Evolutionary conservation across 2,113 vertebrate species (phyloP).

Genomic region (Coturnix japonica): DNA sequence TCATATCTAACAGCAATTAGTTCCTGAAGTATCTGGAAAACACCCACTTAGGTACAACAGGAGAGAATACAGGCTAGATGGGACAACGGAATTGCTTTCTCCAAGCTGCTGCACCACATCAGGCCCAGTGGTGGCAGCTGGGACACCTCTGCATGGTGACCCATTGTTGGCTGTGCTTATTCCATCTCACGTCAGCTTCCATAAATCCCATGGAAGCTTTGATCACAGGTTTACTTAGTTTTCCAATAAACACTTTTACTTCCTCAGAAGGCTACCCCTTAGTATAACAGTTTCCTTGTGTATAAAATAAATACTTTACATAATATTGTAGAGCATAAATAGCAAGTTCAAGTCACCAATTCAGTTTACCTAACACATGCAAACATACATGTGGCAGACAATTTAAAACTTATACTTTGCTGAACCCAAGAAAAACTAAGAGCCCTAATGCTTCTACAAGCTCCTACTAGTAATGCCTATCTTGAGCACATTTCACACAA

Average conservation of each 20-base stretch:
- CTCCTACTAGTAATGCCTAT: not conserved
- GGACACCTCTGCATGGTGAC: not conserved
- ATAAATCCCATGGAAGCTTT: not conserved
- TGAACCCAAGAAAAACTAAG: not conserved
- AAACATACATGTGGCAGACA: not conserved
- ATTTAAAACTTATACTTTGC: not conserved
- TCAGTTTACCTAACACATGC: not conserved
- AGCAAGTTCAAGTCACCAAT: not conserved
- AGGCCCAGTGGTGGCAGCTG: fast-evolving
- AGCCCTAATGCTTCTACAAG: not conserved
- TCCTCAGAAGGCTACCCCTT: not conserved
- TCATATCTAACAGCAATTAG: not conserved
- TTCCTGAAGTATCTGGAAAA: not conserved
- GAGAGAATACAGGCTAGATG: not conserved
- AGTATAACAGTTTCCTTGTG: not conserved
- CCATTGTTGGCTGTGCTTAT: not conserved
- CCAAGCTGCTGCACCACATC: not conserved
- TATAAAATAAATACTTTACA: not conserved
- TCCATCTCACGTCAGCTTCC: not conserved
- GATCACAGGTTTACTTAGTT: not conserved
- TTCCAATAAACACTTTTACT: not conserved
- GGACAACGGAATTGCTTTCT: not conserved
- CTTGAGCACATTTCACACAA: not conserved
- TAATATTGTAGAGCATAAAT: not conserved
- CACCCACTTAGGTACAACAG: not conserved